These are phyloP conservation scores for Dipodomys ordii DNA, from an alignment of 2,113 vertebrate genomes.

Conservation along the genomic window DNA sequence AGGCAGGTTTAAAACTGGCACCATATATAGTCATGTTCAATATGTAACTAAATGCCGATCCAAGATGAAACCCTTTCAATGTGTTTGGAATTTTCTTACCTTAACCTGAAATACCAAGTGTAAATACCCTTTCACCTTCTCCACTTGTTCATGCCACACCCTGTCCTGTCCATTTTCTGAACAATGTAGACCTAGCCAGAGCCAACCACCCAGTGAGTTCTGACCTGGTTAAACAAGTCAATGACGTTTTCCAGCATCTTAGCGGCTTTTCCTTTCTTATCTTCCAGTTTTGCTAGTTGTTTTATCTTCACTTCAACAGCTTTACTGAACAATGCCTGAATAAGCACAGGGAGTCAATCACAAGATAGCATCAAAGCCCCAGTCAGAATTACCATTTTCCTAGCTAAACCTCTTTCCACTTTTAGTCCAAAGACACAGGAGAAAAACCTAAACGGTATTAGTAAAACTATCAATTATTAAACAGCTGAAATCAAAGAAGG, in stretches of 20 bases:
- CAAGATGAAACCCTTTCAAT: too few relatives aligned
- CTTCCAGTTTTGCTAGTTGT: slow-evolving; percentile 86
- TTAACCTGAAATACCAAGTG: too few relatives aligned
- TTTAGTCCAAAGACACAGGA: neutral
- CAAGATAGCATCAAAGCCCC: neutral
- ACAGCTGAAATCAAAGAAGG: slow-evolving; percentile 2
- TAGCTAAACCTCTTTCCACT: neutral
- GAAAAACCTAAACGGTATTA: neutral
- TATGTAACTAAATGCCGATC: too few relatives aligned
- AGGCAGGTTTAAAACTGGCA: too few relatives aligned
- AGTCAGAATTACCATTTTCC: neutral
- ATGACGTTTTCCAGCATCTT: slow-evolving; percentile 90
- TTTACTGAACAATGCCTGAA: slow-evolving; percentile 95
- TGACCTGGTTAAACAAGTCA: slow-evolving; percentile 96
- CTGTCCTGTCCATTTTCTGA: neutral
- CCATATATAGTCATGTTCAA: too few relatives aligned
- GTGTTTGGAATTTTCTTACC: too few relatives aligned
- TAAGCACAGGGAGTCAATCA: slow-evolving; percentile 7
- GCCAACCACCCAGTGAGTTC: neutral
- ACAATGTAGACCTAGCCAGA: neutral
- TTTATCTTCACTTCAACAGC: slow-evolving; percentile 92
- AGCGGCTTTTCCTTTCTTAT: slow-evolving; percentile 89
- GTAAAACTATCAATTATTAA: slow-evolving; percentile 4
- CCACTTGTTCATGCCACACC: neutral
- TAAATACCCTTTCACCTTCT: neutral